Base-by-base conservation (phyloP, 2,888 invertebrate genomes). In the Spatulosminthurus flaviceps region DNA sequence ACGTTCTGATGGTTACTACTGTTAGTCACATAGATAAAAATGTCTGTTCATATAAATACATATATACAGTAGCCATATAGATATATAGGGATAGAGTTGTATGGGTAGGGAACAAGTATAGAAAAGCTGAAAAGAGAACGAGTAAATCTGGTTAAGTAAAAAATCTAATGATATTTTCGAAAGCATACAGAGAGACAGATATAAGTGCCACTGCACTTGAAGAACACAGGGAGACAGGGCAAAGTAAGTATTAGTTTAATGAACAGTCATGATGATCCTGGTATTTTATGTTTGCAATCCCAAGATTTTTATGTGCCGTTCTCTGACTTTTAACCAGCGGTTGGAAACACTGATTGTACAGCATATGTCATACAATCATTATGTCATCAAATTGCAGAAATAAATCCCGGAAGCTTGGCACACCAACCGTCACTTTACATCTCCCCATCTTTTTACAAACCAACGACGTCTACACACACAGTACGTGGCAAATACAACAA, bases 241-340 rank as follows among this genome's bases (percentile, higher is more conserved):
- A n/a, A 67, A 28, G n/a, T 67, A 28, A 13, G 67, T 29, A 67
- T 29, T 67, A 67, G 67, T 67, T 67, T 67, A 67, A 67, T 67
- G 67, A 67, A 67, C 13, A 67, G 11, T 1, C 67, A 67, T 67
- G 26, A 67, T 28, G 19, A 67, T 67, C 67, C 26, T 16, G 29
- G 28, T 67, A 67, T 29, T 67, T 67, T 67, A 67, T 67, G 67
- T 67, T 67, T 67, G 67, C 67, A 67, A 67, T 67, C 29, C 28
- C 29, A 67, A 16, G 28, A 67, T 67, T 67, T 67, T 67, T 67
- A 67, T 67, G 67, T 67, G 28, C 67, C 67, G 67, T 67, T 67
- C 19, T 28, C 28, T 67, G 67, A 67, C 28, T 67, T 51, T 64
- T 67, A 67, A 67, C 67, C 28, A 67, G 67, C 22, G 29, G 67